phyloP scores from a whole-genome alignment of 2,113 vertebrate species.

The Gulo gulo region DNA sequence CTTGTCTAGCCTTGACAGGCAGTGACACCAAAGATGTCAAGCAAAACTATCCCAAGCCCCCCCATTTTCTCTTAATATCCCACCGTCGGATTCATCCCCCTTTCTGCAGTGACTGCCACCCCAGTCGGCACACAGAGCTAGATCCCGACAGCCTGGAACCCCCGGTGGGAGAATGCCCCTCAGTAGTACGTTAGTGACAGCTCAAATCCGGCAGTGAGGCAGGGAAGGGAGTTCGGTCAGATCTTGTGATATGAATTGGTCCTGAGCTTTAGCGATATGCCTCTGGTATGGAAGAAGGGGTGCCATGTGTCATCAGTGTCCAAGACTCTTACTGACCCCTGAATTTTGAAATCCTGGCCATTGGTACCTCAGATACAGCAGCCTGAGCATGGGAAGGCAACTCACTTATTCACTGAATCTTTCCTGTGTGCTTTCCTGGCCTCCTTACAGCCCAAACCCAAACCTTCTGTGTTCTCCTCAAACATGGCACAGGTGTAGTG shows the following conservation, averaged over 20 bases:
- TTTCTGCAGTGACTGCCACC: not conserved
- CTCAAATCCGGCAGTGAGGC: not conserved
- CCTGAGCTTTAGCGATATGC: not conserved
- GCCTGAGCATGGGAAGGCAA: not conserved
- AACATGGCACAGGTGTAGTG: not conserved
- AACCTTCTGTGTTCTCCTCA: not conserved
- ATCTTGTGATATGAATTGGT: not conserved
- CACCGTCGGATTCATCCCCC: not conserved
- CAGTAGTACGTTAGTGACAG: not conserved
- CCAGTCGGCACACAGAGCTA: not conserved
- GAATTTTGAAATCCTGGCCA: not conserved
- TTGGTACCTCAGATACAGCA: not conserved
- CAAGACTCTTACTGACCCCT: not conserved
- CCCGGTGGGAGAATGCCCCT: too few species aligned
- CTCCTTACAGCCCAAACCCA: not conserved
- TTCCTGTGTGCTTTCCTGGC: not conserved
- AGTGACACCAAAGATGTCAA: not conserved
- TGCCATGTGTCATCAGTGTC: not conserved
- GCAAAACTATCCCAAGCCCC: not conserved
- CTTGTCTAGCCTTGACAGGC: not conserved
- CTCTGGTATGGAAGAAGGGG: not conserved
- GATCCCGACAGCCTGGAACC: not conserved
- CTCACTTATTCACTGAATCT: not conserved
- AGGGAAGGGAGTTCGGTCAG: not conserved
- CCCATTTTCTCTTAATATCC: not conserved